These are phyloP conservation scores for Myiozetetes cayanensis DNA, from an alignment of 2,113 vertebrate genomes.

Conservation along the genomic window DNA sequence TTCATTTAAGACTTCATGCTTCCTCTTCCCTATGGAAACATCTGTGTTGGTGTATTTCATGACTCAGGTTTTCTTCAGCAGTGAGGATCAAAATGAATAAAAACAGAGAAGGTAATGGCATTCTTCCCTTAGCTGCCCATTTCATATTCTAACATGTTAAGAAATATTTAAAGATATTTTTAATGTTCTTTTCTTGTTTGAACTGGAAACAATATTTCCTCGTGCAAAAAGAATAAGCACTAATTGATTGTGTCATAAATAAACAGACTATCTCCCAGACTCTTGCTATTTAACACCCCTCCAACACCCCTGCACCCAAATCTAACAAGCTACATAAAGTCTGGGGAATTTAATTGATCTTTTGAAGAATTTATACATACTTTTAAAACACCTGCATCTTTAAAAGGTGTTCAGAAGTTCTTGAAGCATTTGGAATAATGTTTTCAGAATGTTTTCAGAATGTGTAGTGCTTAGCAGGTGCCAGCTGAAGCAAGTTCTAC, in stretches of 20 bases:
- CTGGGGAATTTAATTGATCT: not conserved
- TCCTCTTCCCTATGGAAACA: not conserved
- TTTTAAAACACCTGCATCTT: constrained; percentile 38
- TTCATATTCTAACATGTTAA: not conserved
- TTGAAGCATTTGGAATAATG: constrained; percentile 24
- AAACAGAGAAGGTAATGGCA: not conserved
- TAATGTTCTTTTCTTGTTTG: not conserved
- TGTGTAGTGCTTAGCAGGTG: constrained; percentile 9
- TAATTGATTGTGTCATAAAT: not conserved
- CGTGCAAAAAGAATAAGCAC: not conserved
- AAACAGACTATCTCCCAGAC: not conserved
- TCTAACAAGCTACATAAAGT: not conserved
- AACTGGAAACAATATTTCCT: not conserved
- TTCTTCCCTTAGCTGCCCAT: not conserved
- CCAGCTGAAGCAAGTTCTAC: not conserved
- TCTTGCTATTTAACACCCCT: not conserved
- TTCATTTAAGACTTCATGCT: not conserved
- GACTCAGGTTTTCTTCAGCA: not conserved
- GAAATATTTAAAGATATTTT: not conserved
- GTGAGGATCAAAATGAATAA: not conserved
- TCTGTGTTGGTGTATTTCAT: not conserved
- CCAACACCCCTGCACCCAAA: not conserved
- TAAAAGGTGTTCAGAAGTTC: not conserved
- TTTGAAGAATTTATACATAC: not conserved
- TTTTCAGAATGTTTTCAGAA: constrained; percentile 13